A percentile compares a stretch with the other conserved stretches of the same genome.
Conservation (phyloP, 2,797 vertebrate genomes). For the Cheirogaleus major region DNA sequence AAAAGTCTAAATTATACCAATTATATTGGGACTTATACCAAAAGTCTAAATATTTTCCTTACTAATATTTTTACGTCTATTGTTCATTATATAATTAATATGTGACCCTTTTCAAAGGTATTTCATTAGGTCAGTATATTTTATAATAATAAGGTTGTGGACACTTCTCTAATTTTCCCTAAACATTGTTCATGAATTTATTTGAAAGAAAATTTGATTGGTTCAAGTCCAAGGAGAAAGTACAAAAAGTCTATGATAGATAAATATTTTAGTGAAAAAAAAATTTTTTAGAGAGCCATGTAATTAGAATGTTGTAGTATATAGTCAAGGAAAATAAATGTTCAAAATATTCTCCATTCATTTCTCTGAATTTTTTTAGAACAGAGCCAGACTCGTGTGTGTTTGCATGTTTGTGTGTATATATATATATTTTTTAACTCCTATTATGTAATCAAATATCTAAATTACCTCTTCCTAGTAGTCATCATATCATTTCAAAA, state of each 20-base stretch:
- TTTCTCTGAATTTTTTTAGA: not conserved
- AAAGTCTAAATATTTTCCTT: not conserved
- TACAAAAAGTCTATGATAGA: not conserved
- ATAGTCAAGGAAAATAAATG: not conserved
- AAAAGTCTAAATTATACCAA: too few species aligned
- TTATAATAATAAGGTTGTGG: not conserved
- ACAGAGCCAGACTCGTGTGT: not conserved
- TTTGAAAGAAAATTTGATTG: not conserved
- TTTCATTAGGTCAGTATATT: not conserved
- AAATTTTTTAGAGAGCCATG: not conserved
- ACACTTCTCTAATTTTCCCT: not conserved
- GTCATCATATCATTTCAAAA: not conserved
- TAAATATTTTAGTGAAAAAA: not conserved
- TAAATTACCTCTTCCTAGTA: not conserved
- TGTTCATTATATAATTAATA: not conserved
- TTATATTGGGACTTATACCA: not conserved
- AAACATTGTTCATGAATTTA: not conserved
- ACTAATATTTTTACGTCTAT: not conserved
- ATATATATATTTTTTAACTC: not conserved
- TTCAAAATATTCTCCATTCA: slow-evolving; percentile 18
- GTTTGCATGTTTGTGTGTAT: not conserved
- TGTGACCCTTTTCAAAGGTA: not conserved
- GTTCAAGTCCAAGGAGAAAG: not conserved
- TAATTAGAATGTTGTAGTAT: not conserved
- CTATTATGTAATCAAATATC: not conserved